Conservation (phyloP, 2,888 invertebrate genomes). For the Agriopis aurantiaria region DNA sequence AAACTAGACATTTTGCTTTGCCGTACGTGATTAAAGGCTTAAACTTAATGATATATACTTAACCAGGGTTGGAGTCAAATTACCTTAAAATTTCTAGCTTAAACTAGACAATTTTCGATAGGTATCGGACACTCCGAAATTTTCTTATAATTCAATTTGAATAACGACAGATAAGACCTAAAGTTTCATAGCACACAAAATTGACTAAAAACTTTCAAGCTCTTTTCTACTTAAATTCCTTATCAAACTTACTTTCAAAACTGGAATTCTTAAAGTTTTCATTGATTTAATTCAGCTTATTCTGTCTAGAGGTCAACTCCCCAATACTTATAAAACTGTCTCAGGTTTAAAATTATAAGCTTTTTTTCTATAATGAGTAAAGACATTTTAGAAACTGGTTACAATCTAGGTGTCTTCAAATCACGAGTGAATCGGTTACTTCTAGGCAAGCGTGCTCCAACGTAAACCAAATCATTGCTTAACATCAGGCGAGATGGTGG, state of each 20-base stretch:
- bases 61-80: too few species aligned
- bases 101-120: too few species aligned
- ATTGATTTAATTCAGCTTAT: conserved; percentile 25
- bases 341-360: background rate
- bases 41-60: too few species aligned
- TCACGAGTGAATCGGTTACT: too few species aligned
- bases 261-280: conserved; percentile 24
- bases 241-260: conserved; percentile 27
- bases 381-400: too few species aligned
- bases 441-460: too few species aligned
- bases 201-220: conserved; percentile 20
- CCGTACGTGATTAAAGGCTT: too few species aligned
- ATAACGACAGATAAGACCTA: conserved; percentile 13
- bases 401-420: too few species aligned
- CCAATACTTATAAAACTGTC: conserved; percentile 6
- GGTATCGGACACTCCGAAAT: background rate
- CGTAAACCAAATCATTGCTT: too few species aligned
- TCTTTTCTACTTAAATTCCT: conserved; percentile 28
- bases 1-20: too few species aligned
- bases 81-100: too few species aligned
- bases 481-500: too few species aligned
- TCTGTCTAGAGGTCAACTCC: conserved; percentile 22
- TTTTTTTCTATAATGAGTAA: background rate
- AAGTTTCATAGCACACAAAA: conserved; percentile 10
- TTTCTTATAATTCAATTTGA: conserved; percentile 16